These are phyloP conservation scores for Mactra quadrangularis DNA, from an alignment of 1,140 invertebrate species.

Conservation along the genomic window DNA sequence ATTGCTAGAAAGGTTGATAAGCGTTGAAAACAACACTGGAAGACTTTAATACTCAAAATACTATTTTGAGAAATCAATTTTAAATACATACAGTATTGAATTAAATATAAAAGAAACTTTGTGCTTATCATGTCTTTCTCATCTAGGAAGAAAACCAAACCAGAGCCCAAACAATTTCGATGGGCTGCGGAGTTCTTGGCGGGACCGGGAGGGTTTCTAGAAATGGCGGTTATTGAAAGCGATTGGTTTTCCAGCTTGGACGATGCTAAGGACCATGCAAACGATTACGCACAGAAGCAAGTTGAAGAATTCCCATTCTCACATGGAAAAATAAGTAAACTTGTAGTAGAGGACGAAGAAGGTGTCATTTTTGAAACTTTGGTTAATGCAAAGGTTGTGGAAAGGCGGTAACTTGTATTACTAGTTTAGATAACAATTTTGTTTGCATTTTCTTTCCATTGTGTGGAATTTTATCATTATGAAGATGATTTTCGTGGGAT, in stretches of 20 bases:
- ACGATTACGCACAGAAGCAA: conserved; percentile 11
- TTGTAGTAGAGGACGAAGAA: conserved; percentile 39
- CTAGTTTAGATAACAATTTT: too few relatives aligned
- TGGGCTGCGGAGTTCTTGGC: conserved; percentile 53
- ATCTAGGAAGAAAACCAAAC: background rate
- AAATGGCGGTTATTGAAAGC: conserved; percentile 49
- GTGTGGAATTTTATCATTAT: too few relatives aligned
- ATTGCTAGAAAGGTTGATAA: too few relatives aligned
- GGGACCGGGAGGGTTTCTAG: conserved; percentile 45
- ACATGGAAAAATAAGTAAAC: conserved; percentile 44
- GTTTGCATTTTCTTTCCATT: too few relatives aligned
- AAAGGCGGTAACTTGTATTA: conserved; percentile 1
- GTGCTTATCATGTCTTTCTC: too few relatives aligned
- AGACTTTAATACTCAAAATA: too few relatives aligned
- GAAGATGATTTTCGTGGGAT: too few relatives aligned
- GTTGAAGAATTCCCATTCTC: conserved; percentile 45
- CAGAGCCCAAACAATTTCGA: conserved; percentile 15
- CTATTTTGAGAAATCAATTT: too few relatives aligned
- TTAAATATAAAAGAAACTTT: too few relatives aligned
- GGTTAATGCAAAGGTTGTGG: background rate
- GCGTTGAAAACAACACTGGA: too few relatives aligned
- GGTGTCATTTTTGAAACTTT: conserved; percentile 9
- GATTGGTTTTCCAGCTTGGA: conserved; percentile 38
- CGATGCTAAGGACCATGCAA: conserved; percentile 42
- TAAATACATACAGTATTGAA: too few relatives aligned